Base-by-base conservation (phyloP, 2,888 invertebrate species). In the Arge pagana region DNA sequence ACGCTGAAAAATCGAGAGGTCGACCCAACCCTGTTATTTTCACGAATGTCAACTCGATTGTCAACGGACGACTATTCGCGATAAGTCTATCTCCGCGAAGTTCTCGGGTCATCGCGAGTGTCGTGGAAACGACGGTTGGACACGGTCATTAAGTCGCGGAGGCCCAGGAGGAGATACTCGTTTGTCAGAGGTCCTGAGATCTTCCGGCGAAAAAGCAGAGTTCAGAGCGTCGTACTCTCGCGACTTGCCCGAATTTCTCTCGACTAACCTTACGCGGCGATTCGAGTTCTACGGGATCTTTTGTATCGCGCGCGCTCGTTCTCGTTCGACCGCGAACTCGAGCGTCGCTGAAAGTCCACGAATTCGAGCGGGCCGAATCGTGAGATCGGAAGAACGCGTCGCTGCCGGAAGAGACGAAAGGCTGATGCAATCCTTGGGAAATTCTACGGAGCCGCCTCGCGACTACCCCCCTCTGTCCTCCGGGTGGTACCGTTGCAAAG, bases 61-160 rank as follows among this genome's bases (percentile, higher is more conserved):
- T 45, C 45, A 45, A 45, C 45, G 35, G 16, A 23, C 21, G 23
- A n/a, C n/a, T n/a, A n/a, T n/a, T n/a, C n/a, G n/a, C n/a, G n/a
- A n/a, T n/a, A n/a, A n/a, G 31, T 23, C 35, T 31, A 45, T 35
- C 45, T 13, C 7, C 18, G 33, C 45, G 33, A 21, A 10, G 19
- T n/a, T 26, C 4, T 3, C 8, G 23, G 52, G 52, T 52, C 48
- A 30, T 31, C 45, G 10, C 26, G 18, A 19, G 11, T 37, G 54
- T 51, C 56, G 53, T 52, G 57, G 54, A 67, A 62, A 56, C 61
- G 53, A 53, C 55, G 55, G 53, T 66, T 64, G 63, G 64, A 65
- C 61, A 68, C 64, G 66, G 62, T 67, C 61, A 59, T 69, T 69
- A 65, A 65, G 61, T 60, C 53, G 48, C 23, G 30, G 48, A 50